Evolutionary conservation across 2,888 invertebrate species (phyloP).

Genomic region (Heliconius hortense): DNA sequence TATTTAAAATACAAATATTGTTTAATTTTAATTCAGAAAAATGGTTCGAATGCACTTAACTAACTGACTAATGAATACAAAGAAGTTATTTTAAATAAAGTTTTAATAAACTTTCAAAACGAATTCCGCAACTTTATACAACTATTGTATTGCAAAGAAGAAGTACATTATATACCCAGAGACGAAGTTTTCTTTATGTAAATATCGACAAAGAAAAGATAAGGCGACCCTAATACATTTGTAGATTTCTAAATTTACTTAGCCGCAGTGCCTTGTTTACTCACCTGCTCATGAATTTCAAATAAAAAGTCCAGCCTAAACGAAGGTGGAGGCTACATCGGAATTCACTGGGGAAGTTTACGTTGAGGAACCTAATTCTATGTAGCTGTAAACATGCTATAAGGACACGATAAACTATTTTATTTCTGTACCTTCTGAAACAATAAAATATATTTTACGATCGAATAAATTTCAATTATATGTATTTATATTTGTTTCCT

Average conservation of each 20-base stretch:
- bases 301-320: constrained; percentile 43
- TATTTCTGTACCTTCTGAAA: neutral
- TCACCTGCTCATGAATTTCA: constrained; percentile 42
- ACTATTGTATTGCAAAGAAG: too few species aligned
- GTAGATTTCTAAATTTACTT: constrained; percentile 24
- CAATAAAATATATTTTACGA: neutral
- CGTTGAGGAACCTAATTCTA: constrained; percentile 15
- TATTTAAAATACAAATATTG: too few species aligned
- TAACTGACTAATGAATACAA: too few species aligned
- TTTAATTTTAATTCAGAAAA: too few species aligned
- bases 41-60: too few species aligned
- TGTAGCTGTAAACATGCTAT: constrained; percentile 2
- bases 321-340: constrained; percentile 39
- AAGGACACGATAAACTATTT: constrained; percentile 1
- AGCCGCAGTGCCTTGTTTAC: constrained; percentile 31
- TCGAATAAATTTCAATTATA: neutral
- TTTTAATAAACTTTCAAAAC: too few species aligned
- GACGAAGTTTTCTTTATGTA: neutral
- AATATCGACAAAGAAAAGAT: neutral
- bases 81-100: too few species aligned
- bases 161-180: too few species aligned
- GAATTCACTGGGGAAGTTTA: constrained; percentile 40
- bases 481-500: neutral
- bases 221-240: neutral
- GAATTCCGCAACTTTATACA: too few species aligned